phyloP scores from a whole-genome alignment of 2,888 invertebrate genomes.

The Heteromyza rotundicornis region DNA sequence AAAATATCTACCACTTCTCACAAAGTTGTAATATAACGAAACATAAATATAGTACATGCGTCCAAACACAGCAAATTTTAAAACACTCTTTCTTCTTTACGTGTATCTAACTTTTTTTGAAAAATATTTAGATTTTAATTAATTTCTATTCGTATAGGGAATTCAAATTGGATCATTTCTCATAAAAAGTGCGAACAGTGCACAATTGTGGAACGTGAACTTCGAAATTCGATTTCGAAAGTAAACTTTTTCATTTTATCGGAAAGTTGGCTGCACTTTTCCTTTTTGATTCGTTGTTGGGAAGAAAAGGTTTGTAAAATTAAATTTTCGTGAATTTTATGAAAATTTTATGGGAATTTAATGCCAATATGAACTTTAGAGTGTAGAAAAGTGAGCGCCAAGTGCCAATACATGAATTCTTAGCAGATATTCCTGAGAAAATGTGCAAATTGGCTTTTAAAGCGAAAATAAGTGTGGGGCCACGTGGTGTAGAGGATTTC shows the following conservation, averaged over 20 bases:
- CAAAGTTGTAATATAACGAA: too few relatives aligned
- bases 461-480: slow-evolving; percentile 26
- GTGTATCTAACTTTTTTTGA: not conserved
- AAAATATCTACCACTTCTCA: not conserved
- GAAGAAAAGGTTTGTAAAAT: slow-evolving; percentile 54
- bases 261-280: slow-evolving; percentile 53
- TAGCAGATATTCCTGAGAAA: not conserved
- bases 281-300: slow-evolving; percentile 60
- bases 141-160: not conserved
- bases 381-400: not conserved
- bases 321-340: slow-evolving; percentile 5
- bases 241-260: not conserved
- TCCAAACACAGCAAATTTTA: too few relatives aligned
- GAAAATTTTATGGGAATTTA: not conserved
- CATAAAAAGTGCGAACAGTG: not conserved
- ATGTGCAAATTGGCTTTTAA: slow-evolving; percentile 22
- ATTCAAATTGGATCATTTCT: too few relatives aligned
- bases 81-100: too few relatives aligned
- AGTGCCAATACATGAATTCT: not conserved
- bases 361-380: slow-evolving; percentile 1
- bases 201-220: not conserved
- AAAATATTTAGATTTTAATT: not conserved
- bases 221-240: not conserved
- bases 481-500: slow-evolving; percentile 43
- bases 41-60: too few relatives aligned